These are phyloP conservation scores for Diadema setosum DNA, from an alignment of 35 echinoderm and acorn worm genomes.

Conservation along the genomic window DNA sequence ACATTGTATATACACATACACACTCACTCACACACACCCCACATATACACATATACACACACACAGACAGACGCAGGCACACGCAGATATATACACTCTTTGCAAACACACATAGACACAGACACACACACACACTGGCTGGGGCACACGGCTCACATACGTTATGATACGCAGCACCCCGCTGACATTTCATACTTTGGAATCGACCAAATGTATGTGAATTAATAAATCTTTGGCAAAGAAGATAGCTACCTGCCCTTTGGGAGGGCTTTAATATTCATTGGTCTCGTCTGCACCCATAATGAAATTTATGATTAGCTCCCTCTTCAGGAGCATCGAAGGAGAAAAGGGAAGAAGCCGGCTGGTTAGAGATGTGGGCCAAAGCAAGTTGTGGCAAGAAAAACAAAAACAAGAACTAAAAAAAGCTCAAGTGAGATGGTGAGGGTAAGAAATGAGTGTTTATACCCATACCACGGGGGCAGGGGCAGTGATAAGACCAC, in stretches of 20 bases:
- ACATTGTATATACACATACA: no score
- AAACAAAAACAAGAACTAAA: no score
- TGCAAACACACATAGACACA: background rate
- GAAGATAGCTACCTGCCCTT: background rate
- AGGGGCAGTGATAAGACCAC: no score
- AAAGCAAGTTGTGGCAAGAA: no score
- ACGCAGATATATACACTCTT: background rate
- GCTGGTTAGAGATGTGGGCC: no score
- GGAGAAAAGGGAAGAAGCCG: no score
- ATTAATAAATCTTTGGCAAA: background rate
- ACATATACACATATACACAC: background rate
- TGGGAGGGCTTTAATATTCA: constrained; percentile 7
- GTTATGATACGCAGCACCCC: background rate
- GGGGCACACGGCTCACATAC: background rate
- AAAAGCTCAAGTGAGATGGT: no score
- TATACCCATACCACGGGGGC: no score
- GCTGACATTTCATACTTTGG: background rate
- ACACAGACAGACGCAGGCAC: background rate
- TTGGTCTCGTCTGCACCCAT: background rate
- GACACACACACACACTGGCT: background rate
- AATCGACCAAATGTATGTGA: constrained; percentile 6
- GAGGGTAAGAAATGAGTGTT: no score
- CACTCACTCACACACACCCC: no score
- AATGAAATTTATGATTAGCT: constrained; percentile 16
- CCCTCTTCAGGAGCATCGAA: background rate